Conservation (phyloP, 2,797 vertebrate species). For the Lerista edwardsae region DNA sequence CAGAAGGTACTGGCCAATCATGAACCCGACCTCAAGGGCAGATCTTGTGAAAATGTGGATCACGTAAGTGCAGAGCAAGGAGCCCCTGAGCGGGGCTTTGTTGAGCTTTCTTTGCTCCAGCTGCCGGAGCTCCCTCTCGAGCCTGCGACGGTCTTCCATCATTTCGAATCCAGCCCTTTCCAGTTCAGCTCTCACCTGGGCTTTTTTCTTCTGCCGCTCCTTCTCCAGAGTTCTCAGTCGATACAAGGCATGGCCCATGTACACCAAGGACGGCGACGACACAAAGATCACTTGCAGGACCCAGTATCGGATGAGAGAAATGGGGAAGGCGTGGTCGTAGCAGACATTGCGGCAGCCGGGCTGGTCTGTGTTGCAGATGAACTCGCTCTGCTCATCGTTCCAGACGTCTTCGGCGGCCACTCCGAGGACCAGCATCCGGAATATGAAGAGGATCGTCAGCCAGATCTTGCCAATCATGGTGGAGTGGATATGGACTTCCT, state of each 20-base stretch:
- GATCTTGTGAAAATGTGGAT: slow-evolving; percentile 85
- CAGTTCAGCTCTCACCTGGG: slow-evolving; percentile 79
- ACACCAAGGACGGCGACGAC: slow-evolving; percentile 84
- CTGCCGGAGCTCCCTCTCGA: slow-evolving; percentile 84
- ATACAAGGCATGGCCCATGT: slow-evolving; percentile 90
- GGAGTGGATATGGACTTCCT: slow-evolving; percentile 90
- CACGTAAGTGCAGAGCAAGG: slow-evolving; percentile 85
- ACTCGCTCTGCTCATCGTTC: slow-evolving; percentile 89
- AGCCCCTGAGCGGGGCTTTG: slow-evolving; percentile 86
- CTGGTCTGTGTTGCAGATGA: slow-evolving; percentile 90
- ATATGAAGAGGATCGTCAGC: slow-evolving; percentile 91
- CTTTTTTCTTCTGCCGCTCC: slow-evolving; percentile 83
- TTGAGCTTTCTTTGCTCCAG: slow-evolving; percentile 84
- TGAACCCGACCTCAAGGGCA: slow-evolving; percentile 83
- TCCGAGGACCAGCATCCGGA: slow-evolving; percentile 87
- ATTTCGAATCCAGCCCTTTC: slow-evolving; percentile 76
- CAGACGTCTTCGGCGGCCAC: slow-evolving; percentile 89
- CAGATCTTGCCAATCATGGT: slow-evolving; percentile 91
- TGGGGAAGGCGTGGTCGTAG: slow-evolving; percentile 88
- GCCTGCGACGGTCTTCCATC: slow-evolving; percentile 71
- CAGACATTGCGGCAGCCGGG: slow-evolving; percentile 88
- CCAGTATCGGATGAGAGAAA: slow-evolving; percentile 90
- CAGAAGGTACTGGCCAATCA: slow-evolving; percentile 86
- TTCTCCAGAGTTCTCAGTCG: slow-evolving; percentile 84
- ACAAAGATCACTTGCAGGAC: slow-evolving; percentile 91